Evolutionary conservation across 2,888 invertebrate species (phyloP).

Genomic region (Erynnis tages): DNA sequence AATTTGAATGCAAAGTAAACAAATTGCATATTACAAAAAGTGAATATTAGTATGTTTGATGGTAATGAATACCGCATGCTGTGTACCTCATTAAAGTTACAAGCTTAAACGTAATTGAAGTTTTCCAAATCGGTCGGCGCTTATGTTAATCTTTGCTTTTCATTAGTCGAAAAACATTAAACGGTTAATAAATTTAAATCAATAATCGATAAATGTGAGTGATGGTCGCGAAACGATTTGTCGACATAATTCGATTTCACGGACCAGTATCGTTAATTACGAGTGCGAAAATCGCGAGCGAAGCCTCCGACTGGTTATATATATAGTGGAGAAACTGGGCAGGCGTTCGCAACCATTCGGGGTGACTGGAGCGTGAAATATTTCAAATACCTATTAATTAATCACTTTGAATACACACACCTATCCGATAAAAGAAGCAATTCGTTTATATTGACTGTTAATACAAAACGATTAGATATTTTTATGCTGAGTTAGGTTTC

Average conservation of each 20-base stretch:
- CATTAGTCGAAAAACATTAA: conserved; percentile 33
- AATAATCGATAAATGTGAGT: conserved; percentile 46
- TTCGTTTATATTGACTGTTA: too few relatives aligned
- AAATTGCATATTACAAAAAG: conserved; percentile 13
- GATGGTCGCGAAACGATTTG: conserved; percentile 60
- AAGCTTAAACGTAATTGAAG: conserved; percentile 20
- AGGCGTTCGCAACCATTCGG: conserved; percentile 66
- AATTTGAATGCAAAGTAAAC: conserved; percentile 11
- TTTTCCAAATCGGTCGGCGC: conserved; percentile 25
- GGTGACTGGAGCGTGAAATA: conserved; percentile 40
- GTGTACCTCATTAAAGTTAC: conserved; percentile 17
- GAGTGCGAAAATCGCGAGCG: conserved; percentile 62
- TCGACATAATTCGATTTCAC: conserved; percentile 72
- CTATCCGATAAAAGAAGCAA: too few relatives aligned
- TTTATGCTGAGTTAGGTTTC: too few relatives aligned
- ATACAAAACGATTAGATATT: too few relatives aligned
- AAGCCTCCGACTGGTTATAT: conserved; percentile 61
- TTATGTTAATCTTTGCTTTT: conserved; percentile 27
- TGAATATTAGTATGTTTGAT: neutral
- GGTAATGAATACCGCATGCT: conserved; percentile 19
- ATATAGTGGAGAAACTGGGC: conserved; percentile 63
- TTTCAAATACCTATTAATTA: conserved; percentile 8
- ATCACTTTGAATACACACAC: too few relatives aligned
- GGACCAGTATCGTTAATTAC: conserved; percentile 70
- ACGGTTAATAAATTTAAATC: conserved; percentile 38